Conservation (phyloP, 1,140 invertebrate species). For the Patella vulgata region DNA sequence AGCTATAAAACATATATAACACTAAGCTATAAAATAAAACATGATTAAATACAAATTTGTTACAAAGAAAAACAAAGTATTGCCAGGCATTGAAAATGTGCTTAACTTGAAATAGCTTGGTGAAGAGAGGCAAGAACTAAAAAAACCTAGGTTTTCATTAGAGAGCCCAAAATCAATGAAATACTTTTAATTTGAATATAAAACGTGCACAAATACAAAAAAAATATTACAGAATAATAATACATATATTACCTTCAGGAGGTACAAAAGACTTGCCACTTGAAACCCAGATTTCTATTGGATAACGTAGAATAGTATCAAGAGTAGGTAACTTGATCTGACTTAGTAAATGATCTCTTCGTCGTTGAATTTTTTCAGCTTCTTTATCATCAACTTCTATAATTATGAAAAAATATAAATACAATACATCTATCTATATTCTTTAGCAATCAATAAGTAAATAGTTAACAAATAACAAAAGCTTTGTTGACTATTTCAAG, state of each 20-base stretch:
- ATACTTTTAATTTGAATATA: too few relatives aligned
- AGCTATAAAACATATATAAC: too few relatives aligned
- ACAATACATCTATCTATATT: background rate
- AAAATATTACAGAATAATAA: too few relatives aligned
- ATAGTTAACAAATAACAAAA: background rate
- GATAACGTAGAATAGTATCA: constrained; percentile 62
- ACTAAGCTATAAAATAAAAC: too few relatives aligned
- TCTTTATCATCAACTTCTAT: constrained; percentile 52
- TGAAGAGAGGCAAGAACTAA: too few relatives aligned
- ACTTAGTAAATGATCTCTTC: constrained; percentile 47
- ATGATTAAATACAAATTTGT: too few relatives aligned
- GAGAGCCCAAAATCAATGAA: too few relatives aligned
- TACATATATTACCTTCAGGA: constrained; percentile 50
- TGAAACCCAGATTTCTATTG: constrained; percentile 67
- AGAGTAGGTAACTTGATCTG: constrained; percentile 51
- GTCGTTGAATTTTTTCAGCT: constrained; percentile 34
- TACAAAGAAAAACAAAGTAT: too few relatives aligned
- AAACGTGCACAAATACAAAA: too few relatives aligned
- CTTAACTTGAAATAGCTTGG: too few relatives aligned
- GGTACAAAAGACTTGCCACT: constrained; percentile 62
- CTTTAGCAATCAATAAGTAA: background rate
- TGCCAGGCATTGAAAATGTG: too few relatives aligned
- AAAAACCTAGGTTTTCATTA: too few relatives aligned
- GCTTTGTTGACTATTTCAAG: background rate
- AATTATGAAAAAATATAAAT: constrained; percentile 14